Evolutionary conservation across 2,888 invertebrate genomes (phyloP), one percentile per base, ranked within the genome.

Genomic region (Morpho helenor): DNA sequence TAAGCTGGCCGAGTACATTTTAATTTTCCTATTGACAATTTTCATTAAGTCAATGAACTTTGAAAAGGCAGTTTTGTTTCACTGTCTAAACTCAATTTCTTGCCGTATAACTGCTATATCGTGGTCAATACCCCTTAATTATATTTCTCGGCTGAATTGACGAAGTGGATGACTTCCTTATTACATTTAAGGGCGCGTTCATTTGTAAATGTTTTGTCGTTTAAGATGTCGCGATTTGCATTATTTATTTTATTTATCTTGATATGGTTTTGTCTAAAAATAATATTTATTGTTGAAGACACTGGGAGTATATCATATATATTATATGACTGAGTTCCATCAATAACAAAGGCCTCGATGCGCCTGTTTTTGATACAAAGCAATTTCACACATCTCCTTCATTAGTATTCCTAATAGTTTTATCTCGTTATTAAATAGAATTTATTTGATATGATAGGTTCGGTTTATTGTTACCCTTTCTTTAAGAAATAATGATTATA

Each of bases 21-120:
- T 77, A 77, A 79, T 82, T 82, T 77, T 81, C 66, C 73, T 87
- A 86, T 85, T 82, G 85, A 83, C 80, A 80, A 83, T 79, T 79
- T 80, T 68, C 65, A 66, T 65, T 61, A 68, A 70, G 87, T 84
- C 86, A 84, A 79, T 70, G 87, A 85, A 85, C 86, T 83, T 54
- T 52, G 7, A 41, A 49, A 57, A 55, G 45, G 52, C 52, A 57
- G 54, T 51, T 63, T 52, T 44, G 56, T 57, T 63, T 60, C 58
- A 49, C 54, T 52, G 52, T 57, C 52, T 52, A 52, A 56, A 44
- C 56, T 47, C 43, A 49, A 55, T 54, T 57, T 52, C 47, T 45
- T 58, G 53, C 48, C 43, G 23, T 57, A 55, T 54, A 49, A 59
- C 54, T 61, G 61, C 59, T 53, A 51, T 58, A 53, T 49, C 9